phyloP scores from a whole-genome alignment of 2,888 invertebrate genomes.

The Megalurothrips usitatus region DNA sequence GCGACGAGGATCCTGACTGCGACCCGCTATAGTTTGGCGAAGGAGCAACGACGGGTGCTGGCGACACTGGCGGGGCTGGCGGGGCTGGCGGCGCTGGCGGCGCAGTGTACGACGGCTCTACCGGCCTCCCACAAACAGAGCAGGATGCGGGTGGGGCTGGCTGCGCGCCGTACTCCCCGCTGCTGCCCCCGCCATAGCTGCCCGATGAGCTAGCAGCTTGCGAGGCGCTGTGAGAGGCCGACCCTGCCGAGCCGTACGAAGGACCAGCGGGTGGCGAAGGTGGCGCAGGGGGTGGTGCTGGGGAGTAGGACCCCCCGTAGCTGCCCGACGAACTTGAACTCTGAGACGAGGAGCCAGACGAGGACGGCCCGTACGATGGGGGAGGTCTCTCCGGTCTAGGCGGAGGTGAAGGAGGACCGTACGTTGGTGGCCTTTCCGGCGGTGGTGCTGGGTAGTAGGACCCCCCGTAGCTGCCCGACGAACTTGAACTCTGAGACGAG shows the following conservation, averaged over 20 bases:
- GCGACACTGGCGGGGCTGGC: neutral
- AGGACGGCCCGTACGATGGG: neutral
- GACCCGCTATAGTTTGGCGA: neutral
- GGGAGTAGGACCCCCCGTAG: neutral
- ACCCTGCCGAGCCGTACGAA: neutral
- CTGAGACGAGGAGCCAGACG: neutral
- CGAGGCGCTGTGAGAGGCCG: neutral
- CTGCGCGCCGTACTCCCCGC: neutral
- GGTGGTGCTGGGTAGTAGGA: neutral
- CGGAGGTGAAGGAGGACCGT: neutral
- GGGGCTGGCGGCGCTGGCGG: neutral
- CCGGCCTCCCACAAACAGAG: neutral
- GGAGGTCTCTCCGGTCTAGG: neutral
- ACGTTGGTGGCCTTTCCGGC: neutral
- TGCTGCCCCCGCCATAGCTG: neutral
- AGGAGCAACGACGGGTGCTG: neutral
- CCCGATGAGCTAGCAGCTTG: neutral
- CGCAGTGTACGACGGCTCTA: neutral
- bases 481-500: neutral
- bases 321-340: conserved; percentile 4
- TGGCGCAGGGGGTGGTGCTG: neutral
- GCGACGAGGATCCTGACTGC: neutral
- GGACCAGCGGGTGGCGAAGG: neutral
- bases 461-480: conserved; percentile 5
- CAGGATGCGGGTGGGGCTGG: neutral